These are phyloP conservation scores for Conopomorpha cramerella DNA, from an alignment of 1,140 invertebrate genomes.

Conservation along the genomic window DNA sequence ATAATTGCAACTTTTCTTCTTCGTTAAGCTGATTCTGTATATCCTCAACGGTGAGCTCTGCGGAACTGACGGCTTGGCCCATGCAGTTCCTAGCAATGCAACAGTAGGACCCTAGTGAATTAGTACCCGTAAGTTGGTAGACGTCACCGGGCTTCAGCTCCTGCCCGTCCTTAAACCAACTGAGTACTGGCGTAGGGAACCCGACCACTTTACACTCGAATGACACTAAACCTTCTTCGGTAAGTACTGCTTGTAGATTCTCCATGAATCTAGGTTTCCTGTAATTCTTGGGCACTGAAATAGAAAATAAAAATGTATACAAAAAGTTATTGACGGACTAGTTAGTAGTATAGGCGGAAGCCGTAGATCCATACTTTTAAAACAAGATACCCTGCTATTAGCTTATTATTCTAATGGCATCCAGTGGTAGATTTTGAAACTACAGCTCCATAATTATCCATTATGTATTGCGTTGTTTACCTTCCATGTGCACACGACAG, in stretches of 20 bases:
- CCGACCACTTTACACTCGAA: conserved; percentile 93
- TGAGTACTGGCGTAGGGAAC: conserved; percentile 81
- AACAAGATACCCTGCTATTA: too few species aligned
- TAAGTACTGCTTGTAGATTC: conserved; percentile 82
- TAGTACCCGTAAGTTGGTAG: conserved; percentile 87
- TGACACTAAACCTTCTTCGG: conserved; percentile 88
- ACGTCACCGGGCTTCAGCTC: conserved; percentile 91
- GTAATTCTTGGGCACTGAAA: conserved; percentile 84
- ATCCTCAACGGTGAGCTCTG: conserved; percentile 87
- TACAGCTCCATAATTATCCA: conserved; percentile 4
- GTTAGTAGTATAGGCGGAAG: too few species aligned
- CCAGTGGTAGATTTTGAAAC: too few species aligned
- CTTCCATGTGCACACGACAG: conserved; percentile 73
- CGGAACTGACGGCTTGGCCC: conserved; percentile 85
- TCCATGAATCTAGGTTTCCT: conserved; percentile 88
- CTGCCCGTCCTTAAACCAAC: conserved; percentile 91
- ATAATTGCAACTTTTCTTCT: conserved; percentile 77
- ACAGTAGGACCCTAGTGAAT: conserved; percentile 87
- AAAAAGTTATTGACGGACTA: neutral
- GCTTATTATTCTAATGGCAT: too few species aligned
- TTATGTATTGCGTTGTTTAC: conserved; percentile 35
- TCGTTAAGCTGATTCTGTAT: conserved; percentile 88
- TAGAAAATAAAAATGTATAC: conserved; percentile 16
- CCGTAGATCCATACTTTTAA: too few species aligned
- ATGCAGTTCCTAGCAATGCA: conserved; percentile 91